Evolutionary conservation across 2,888 invertebrate genomes (phyloP), one percentile per base, ranked within the genome.

Genomic region (Leptura quadrifasciata): DNA sequence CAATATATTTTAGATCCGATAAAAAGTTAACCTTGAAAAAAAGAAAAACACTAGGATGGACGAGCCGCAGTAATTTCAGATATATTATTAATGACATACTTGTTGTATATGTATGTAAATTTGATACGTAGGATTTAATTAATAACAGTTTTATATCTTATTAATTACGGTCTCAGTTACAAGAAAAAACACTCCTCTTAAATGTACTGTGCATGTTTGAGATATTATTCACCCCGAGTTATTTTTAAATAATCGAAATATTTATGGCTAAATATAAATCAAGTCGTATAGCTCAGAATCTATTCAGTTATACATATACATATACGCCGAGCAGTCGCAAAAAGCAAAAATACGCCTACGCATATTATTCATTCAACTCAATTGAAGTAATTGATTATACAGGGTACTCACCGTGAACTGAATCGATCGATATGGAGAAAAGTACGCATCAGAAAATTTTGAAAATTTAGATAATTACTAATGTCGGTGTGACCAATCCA

Each of bases 111-210:
- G 39, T 17, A 65, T 65, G 65, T n/a, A 65, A 65, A 65, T 65
- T 47, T 20, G 12, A 52, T 47, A 65, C 47, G 65, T 65, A 52
- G 65, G 65, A 65, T 65, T 65, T 65, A 65, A 47, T 24, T 65
- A 65, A 65, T 65, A 65, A 65, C 47, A 21, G 17, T 60, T 65
- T 65, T 63, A 31, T 27, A 65, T 52, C 47, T 65, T 65, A 65
- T 65, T 65, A 65, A 65, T 65, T 47, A 65, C 24, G 21, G 65
- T 65, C 15, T 65, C 64, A 35, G 15, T 47, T 65, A 65, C 47
- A 65, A 52, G 65, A 65, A 65, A 65, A 52, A 65, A 65, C 65
- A 65, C 65, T 65, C 52, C 65, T 63, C 20, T 52, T 47, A 17
- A 65, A 52, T 52, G 21, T 15, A 65, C 24, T 64, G 21, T 21